Base-by-base conservation (phyloP, 2,888 invertebrate genomes). In the Drosophila rellima region DNA sequence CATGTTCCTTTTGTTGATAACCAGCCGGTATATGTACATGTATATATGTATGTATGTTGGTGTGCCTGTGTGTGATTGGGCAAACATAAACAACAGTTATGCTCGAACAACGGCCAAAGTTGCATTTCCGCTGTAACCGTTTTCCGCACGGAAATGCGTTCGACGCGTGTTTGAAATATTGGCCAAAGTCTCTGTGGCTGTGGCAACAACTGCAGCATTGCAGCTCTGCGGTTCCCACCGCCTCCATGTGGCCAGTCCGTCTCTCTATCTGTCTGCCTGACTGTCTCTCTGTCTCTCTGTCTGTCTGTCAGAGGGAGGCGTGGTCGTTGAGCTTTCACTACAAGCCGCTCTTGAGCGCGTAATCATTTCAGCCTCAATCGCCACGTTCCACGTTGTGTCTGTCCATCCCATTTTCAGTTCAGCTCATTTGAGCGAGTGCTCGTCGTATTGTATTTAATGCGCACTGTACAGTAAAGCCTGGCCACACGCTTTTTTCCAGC, bases 161-260 rank as follows among this genome's bases (percentile, higher is more conserved):
- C 85, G 85, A 88, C 86, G 85, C 88, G 86, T 85, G 86, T 88
- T 85, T 86, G 88, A 88, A 86, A 88, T 85, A 86, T 86, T 85
- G 88, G 85, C 66, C 54, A 84, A 81, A 83, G 74, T 70, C 78
- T 74, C 69, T 71, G 63, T 40, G 61, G 55, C 62, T 15, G 31
- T 18, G 31, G 18, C 52, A 29, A 39, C 52, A 52, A 39, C 33
- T 70, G 52, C 55, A 59, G 60, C 55, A 35, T 20, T 70, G 70
- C 66, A 39, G 52, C 61, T 68, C 55, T 77, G 76, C 65, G 74
- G 74, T 61, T 76, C 59, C 67, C 59, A 56, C 40, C 62, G 61
- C 62, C 70, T 50, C 74, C 70, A 74, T 60, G 42, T 56, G 39
- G 57, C 37, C 44, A 39, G 37, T 52, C 39, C 52, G 23, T 35